These are phyloP conservation scores for Platycheirus albimanus DNA, from an alignment of 2,888 invertebrate species.

Conservation along the genomic window DNA sequence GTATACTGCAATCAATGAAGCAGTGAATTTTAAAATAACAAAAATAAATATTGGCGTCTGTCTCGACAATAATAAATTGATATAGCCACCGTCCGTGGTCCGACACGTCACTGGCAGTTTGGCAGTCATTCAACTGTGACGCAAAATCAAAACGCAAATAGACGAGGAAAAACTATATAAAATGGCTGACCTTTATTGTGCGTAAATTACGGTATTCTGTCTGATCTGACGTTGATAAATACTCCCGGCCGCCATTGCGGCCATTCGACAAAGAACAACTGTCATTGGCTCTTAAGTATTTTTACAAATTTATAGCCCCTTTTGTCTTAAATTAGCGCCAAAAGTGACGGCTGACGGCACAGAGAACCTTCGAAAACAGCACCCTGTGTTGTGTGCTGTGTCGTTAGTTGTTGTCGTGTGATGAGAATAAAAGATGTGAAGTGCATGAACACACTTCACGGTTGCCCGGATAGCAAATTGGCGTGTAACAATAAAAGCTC, in stretches of 20 bases:
- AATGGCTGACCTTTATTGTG: constrained; percentile 11
- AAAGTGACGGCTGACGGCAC: constrained; percentile 21
- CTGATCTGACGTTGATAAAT: constrained; percentile 50
- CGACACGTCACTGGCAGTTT: constrained; percentile 7
- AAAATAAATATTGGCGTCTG: constrained; percentile 38
- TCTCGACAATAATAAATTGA: constrained; percentile 47
- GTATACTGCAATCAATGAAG: constrained; percentile 57
- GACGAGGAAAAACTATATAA: constrained; percentile 34
- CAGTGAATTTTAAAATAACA: constrained; percentile 50
- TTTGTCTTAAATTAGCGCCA: constrained; percentile 32
- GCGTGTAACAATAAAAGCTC: constrained; percentile 62
- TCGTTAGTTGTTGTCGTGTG: too few species aligned
- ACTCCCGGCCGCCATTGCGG: not conserved
- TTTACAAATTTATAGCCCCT: constrained; percentile 36
- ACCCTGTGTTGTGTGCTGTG: too few species aligned
- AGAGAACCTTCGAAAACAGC: constrained; percentile 31
- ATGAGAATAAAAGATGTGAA: constrained; percentile 61
- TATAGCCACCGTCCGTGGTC: constrained; percentile 1
- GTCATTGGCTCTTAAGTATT: constrained; percentile 45
- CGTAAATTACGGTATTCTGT: constrained; percentile 6
- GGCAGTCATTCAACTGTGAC: constrained; percentile 46
- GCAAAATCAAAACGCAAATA: constrained; percentile 35
- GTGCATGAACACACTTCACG: constrained; percentile 60
- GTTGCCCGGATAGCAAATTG: constrained; percentile 57
- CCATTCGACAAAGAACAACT: constrained; percentile 24